phyloP scores from a whole-genome alignment of 1,140 invertebrate genomes.

The Orussus abietinus region DNA sequence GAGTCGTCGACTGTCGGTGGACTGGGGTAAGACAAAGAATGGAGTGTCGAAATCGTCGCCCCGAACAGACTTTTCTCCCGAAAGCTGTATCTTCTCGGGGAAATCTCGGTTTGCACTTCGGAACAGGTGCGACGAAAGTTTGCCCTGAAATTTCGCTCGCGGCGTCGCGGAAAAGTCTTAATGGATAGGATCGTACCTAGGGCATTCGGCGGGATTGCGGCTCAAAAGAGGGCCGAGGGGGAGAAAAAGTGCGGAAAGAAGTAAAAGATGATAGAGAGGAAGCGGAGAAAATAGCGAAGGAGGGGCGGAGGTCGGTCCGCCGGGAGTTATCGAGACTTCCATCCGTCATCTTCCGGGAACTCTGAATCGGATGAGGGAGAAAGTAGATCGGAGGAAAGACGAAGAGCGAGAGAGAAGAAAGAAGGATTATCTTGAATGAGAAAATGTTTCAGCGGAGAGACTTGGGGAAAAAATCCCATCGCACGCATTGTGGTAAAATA shows the following conservation, averaged over 20 bases:
- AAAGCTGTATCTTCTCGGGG: constrained; percentile 12
- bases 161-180: constrained; percentile 43
- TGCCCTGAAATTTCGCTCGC: constrained; percentile 36
- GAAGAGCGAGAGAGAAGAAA: no score
- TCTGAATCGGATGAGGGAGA: no score
- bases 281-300: background rate
- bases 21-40: no score
- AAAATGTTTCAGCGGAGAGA: no score
- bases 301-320: constrained; percentile 20
- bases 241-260: constrained; percentile 5
- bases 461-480: no score
- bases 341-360: no score
- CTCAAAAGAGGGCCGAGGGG: background rate
- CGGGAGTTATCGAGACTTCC: no score
- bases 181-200: constrained; percentile 41
- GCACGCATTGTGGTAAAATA: no score
- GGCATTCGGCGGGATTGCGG: background rate
- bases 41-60: no score
- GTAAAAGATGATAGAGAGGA: constrained; percentile 15
- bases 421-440: no score
- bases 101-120: constrained; percentile 41
- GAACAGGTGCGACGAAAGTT: constrained; percentile 37
- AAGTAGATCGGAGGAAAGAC: no score
- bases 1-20: no score
- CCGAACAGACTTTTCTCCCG: constrained; percentile 19